Evolutionary conservation across 2,797 vertebrate genomes (phyloP).

Genomic region (Parotocinclus haroldoi): DNA sequence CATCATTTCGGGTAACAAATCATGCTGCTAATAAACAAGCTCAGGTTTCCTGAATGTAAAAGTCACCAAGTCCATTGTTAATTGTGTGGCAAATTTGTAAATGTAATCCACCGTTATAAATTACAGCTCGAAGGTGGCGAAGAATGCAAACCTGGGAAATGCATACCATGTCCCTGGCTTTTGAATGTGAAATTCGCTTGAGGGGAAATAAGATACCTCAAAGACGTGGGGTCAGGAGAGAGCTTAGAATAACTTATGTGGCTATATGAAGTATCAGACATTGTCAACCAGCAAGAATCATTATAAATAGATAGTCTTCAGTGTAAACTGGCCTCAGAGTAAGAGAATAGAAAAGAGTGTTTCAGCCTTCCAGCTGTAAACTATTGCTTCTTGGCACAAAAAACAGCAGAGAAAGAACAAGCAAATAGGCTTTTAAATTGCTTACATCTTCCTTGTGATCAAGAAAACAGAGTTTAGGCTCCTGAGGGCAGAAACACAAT

Average conservation of each 20-base stretch:
- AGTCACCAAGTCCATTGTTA: too few species aligned
- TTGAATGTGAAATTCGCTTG: too few species aligned
- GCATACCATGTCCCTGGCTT: too few species aligned
- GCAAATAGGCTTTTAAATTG: constrained; percentile 18
- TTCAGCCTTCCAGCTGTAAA: constrained; percentile 17
- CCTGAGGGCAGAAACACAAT: constrained; percentile 15
- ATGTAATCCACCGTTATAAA: too few species aligned
- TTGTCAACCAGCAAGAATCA: not conserved
- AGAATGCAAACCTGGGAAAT: too few species aligned
- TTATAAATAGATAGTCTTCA: not conserved
- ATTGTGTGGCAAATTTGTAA: too few species aligned
- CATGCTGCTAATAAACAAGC: too few species aligned
- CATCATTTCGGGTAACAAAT: too few species aligned
- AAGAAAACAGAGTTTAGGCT: constrained; percentile 11
- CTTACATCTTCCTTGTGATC: constrained; percentile 14
- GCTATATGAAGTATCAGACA: not conserved
- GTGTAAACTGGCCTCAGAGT: not conserved
- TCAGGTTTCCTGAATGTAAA: too few species aligned
- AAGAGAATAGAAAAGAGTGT: not conserved
- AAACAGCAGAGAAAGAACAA: constrained; percentile 23
- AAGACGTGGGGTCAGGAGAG: not conserved
- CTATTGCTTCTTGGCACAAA: constrained; percentile 19
- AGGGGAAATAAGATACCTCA: not conserved
- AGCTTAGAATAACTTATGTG: not conserved
- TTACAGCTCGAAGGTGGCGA: too few species aligned